Base-by-base conservation (phyloP, 2,797 vertebrate species). In the Pangasius sanitwongsei region DNA sequence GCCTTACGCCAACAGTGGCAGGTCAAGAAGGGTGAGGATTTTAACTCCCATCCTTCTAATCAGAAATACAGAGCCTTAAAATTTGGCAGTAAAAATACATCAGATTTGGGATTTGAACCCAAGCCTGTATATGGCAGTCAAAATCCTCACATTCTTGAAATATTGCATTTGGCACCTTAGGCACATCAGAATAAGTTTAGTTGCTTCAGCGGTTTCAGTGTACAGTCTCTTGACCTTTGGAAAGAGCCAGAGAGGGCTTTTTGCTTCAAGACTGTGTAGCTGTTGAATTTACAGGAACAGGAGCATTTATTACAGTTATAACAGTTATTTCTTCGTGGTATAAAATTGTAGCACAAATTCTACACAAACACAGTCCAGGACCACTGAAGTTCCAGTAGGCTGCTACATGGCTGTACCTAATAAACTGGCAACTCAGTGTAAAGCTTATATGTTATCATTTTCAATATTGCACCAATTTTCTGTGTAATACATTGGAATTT, bases 391-490 rank as follows among this genome's bases (percentile, higher is more conserved):
- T 84, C 63, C 44, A 50, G 28, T 6, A 11, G 31, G 15, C 63
- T 31, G 4, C 61, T 48, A 25, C 41, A 8, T 48, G 13, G 6
- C 13, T 65, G 15, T 50, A 69, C 44, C 44, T 50, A 69, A 84
- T 84, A 69, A 84, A 53, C 63, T 67, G 83, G 44, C 44, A 84
- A 50, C 82, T 67, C 41, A 23, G 55, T n/a, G 41, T 44, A 44
- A 63, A n/a, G 41, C 55, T 65, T 61, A 8, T 31, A 59, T 20
- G 34, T 41, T 83, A 28, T 63, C 34, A 7, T 83, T 83, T 61
- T 44, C 80, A 83, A 44, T 44, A 83, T 63, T 63, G 5, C 80
- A 28, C 34, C 50, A 80, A 57, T 80, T 80, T 57, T 31, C 15
- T 34, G 9, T 12, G 80, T 61, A 28, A 61, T 82, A 59, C 18